A percentile compares a stretch with the other conserved stretches of the same genome.
Conservation (phyloP, 2,888 invertebrate species). For the Flabesymbios commensalis region DNA sequence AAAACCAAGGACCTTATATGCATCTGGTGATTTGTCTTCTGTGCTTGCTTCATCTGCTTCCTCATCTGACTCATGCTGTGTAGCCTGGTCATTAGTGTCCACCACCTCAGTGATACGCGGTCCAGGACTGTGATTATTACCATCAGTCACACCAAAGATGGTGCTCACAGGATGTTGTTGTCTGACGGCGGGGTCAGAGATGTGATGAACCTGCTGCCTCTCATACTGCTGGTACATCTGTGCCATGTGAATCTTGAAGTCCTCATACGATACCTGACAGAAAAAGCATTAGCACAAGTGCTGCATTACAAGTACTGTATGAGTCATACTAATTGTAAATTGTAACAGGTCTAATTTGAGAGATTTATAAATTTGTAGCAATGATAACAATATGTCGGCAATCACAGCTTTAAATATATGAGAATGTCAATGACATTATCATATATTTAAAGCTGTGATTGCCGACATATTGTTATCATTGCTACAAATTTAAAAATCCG, state of each 20-base stretch:
- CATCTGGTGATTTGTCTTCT: conserved; percentile 14
- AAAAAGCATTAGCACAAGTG: too few species aligned
- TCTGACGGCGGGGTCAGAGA: conserved; percentile 90
- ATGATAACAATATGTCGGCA: too few species aligned
- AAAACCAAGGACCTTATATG: conserved; percentile 18
- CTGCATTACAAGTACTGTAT: too few species aligned
- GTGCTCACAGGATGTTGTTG: conserved; percentile 94
- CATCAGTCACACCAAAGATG: conserved; percentile 73
- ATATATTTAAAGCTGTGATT: too few species aligned
- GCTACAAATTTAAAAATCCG: too few species aligned
- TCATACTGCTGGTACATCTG: conserved; percentile 84
- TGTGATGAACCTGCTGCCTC: conserved; percentile 88
- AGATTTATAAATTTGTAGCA: too few species aligned
- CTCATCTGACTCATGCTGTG: conserved; percentile 21
- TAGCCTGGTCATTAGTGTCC: conserved; percentile 25
- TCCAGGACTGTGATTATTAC: conserved; percentile 19
- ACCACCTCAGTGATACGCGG: conserved; percentile 49
- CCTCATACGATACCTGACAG: conserved; percentile 95
- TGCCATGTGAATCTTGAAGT: conserved; percentile 95
- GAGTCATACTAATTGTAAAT: too few species aligned
- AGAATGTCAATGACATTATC: too few species aligned
- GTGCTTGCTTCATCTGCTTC: conserved; percentile 19
- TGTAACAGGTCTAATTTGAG: too few species aligned
- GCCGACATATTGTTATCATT: too few species aligned
- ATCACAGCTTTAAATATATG: too few species aligned